Evolutionary conservation across 2,888 invertebrate species (phyloP).

Genomic region (Caradrina kadenii): DNA sequence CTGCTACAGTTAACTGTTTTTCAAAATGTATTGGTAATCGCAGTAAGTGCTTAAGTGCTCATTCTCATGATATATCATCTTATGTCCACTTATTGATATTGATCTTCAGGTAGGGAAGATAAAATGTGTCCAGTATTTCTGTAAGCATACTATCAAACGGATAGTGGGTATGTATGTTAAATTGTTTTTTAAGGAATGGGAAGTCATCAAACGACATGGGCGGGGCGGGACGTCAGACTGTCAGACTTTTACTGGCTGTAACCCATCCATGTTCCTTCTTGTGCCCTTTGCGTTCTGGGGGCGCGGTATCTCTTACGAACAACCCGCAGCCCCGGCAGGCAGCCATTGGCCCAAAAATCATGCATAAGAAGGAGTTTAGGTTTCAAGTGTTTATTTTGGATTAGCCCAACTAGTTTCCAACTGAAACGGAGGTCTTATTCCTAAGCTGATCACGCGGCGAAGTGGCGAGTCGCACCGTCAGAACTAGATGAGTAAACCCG

Average conservation of each 20-base stretch:
- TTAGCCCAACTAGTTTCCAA: background rate
- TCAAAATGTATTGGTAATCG: constrained; percentile 37
- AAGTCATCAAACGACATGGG: no score
- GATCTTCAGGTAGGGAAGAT: constrained; percentile 14
- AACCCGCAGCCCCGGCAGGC: no score
- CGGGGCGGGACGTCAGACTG: no score
- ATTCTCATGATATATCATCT: constrained; percentile 17
- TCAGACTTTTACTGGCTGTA: no score
- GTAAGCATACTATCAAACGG: background rate
- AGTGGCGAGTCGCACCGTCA: background rate
- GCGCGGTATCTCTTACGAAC: no score
- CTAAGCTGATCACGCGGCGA: background rate
- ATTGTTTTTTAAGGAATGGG: background rate
- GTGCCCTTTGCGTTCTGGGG: no score
- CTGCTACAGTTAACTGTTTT: constrained; percentile 14
- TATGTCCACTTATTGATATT: constrained; percentile 34
- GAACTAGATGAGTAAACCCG: background rate
- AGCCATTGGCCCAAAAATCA: no score
- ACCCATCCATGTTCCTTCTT: no score
- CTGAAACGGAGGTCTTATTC: background rate
- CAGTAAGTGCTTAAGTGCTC: constrained; percentile 16
- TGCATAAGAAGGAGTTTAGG: background rate
- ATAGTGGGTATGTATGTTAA: background rate
- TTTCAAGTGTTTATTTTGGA: background rate
- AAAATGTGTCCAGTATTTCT: constrained; percentile 1